Conservation (phyloP, 1,140 invertebrate genomes). For the Lucilia cuprina region DNA sequence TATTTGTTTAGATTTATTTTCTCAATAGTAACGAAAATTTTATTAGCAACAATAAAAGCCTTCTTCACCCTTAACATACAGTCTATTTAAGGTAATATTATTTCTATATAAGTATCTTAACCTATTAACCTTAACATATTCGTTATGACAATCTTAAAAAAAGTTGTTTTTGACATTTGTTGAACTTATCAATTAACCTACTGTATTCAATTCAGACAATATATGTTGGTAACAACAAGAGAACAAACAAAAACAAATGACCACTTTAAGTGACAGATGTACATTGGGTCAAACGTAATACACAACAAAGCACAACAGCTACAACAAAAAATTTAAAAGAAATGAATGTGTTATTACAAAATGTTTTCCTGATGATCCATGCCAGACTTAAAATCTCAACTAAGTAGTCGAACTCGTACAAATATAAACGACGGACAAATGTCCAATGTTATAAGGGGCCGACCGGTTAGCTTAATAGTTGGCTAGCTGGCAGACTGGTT, state of each 20-base stretch:
- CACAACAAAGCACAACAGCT: too few species aligned
- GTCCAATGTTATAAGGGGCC: background rate
- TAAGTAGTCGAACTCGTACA: background rate
- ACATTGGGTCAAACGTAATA: background rate
- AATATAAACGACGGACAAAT: background rate
- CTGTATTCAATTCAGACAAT: background rate
- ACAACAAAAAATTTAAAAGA: background rate
- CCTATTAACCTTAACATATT: background rate
- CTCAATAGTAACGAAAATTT: too few species aligned
- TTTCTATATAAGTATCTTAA: background rate
- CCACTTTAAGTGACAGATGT: conserved; percentile 10
- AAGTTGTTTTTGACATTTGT: background rate
- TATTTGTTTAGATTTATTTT: too few species aligned
- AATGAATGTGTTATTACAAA: background rate
- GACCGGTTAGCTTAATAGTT: background rate
- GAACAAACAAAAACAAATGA: background rate
- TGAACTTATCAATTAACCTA: conserved; percentile 4
- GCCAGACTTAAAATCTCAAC: background rate
- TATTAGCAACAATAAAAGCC: background rate
- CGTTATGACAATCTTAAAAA: background rate
- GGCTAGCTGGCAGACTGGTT: background rate
- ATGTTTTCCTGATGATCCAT: background rate
- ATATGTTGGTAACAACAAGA: background rate
- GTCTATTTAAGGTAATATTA: background rate
- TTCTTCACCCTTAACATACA: background rate